These are phyloP conservation scores for Cataglyphis altisquamis DNA, from an alignment of 2,888 invertebrate genomes.

Conservation along the genomic window DNA sequence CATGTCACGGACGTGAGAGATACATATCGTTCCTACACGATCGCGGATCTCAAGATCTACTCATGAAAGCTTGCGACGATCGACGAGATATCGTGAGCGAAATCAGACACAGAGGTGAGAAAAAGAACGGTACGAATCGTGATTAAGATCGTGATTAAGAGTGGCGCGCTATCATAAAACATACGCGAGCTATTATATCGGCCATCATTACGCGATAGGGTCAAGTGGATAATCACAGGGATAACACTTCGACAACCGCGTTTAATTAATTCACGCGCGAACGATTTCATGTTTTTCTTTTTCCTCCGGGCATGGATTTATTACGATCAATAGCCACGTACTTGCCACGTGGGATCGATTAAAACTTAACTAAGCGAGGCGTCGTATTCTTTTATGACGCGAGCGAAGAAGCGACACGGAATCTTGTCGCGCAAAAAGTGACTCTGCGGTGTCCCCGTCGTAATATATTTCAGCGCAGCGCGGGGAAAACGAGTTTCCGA, in stretches of 20 bases:
- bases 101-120: background rate
- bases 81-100: conserved; percentile 4
- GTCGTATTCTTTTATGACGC: conserved; percentile 1
- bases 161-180: conserved; percentile 28
- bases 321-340: conserved; percentile 45
- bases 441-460: conserved; percentile 26
- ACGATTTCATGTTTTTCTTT: background rate
- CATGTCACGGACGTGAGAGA: conserved; percentile 69
- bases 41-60: conserved; percentile 54
- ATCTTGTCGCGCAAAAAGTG: conserved; percentile 35
- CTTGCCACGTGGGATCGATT: conserved; percentile 20
- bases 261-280: conserved; percentile 51
- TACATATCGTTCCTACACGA: conserved; percentile 48
- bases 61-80: conserved; percentile 61
- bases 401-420: background rate
- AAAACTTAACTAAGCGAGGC: conserved; percentile 13
- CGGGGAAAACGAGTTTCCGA: conserved; percentile 60
- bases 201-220: background rate
- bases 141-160: conserved; percentile 55
- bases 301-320: conserved; percentile 34
- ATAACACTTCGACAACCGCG: conserved; percentile 46
- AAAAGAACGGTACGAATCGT: conserved; percentile 32
- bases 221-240: conserved; percentile 40
- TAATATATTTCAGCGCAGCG: conserved; percentile 31
- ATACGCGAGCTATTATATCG: conserved; percentile 20